phyloP scores from a whole-genome alignment of 2,797 vertebrate species.

The Tragelaphus oryx region DNA sequence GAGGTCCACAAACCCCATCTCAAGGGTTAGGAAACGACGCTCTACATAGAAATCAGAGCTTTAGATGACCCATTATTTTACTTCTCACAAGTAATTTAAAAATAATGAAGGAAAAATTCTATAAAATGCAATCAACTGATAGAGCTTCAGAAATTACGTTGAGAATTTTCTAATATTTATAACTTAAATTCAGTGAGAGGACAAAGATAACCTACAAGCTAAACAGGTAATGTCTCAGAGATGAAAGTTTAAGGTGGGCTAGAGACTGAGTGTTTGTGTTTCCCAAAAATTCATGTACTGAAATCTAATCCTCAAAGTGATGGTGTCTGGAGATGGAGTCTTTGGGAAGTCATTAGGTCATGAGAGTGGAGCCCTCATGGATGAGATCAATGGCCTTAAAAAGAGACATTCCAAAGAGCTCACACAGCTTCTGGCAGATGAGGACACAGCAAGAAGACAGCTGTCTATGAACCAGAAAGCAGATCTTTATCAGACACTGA shows the following conservation, averaged over 20 bases:
- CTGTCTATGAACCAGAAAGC: not conserved
- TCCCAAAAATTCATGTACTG: not conserved
- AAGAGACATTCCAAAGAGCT: not conserved
- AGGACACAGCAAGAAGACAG: not conserved
- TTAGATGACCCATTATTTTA: not conserved
- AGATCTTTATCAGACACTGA: not conserved
- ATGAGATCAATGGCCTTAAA: not conserved
- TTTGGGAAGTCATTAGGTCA: not conserved
- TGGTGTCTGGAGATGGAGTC: not conserved
- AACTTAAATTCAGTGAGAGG: not conserved
- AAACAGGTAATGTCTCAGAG: not conserved
- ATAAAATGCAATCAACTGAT: not conserved
- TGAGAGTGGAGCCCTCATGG: not conserved
- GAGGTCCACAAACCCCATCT: not conserved
- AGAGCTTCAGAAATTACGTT: not conserved
- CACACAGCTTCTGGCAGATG: not conserved
- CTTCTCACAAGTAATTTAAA: conserved; percentile 11
- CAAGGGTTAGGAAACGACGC: not conserved
- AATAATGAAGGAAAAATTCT: conserved; percentile 28
- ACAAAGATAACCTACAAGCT: not conserved
- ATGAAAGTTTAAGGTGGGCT: not conserved
- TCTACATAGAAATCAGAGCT: not conserved
- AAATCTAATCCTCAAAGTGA: not conserved
- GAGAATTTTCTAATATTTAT: conserved; percentile 32
- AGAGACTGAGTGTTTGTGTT: not conserved